Base-by-base conservation (phyloP, 2,888 invertebrate species). In the Eupsilia transversa region DNA sequence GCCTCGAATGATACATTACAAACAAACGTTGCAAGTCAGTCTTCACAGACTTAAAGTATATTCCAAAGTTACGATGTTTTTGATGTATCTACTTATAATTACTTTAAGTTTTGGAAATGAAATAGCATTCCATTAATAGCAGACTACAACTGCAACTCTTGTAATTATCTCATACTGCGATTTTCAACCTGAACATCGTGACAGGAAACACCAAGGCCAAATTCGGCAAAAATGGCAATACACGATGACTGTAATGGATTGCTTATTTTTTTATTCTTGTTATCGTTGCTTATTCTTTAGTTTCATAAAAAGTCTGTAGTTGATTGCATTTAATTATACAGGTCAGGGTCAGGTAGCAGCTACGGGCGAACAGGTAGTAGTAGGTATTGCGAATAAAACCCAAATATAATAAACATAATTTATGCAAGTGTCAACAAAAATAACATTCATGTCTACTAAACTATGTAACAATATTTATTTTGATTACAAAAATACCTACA, bases 341-440 rank as follows among this genome's bases (percentile, higher is more conserved):
- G 3, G 14, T n/a, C n/a, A n/a, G n/a, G 14, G 38, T 30, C 38
- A 38, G 17, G 3, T 23, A 70, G n/a, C 23, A 63, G 6, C 41
- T 41, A 41, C 20, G 27, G 2, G 33, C 20, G 10, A 49, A 41
- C 27, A 61, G 38, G 43, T n/a, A 33, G 43, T n/a, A 33, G 6
- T 14, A 52, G n/a, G 33, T 9, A 49, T 60, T 71, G 2, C 6
- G 9, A 83, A 65, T 57, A 66, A 73, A 83, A 61, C 7, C 0
- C 64, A 68, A 56, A 57, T 20, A 17, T 52, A 82, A 56, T 72
- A 76, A 72, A 83, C 33, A 72, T 76, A 80, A 67, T 80, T 74
- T 76, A 65, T 56, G 64, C 46, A 65, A 64, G 46, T 61, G 33
- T 80, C 65, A 75, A 77, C 80, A 82, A 78, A 84, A 74, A 86